Base-by-base conservation (phyloP, 1,140 invertebrate genomes). In the Euschistus heros region DNA sequence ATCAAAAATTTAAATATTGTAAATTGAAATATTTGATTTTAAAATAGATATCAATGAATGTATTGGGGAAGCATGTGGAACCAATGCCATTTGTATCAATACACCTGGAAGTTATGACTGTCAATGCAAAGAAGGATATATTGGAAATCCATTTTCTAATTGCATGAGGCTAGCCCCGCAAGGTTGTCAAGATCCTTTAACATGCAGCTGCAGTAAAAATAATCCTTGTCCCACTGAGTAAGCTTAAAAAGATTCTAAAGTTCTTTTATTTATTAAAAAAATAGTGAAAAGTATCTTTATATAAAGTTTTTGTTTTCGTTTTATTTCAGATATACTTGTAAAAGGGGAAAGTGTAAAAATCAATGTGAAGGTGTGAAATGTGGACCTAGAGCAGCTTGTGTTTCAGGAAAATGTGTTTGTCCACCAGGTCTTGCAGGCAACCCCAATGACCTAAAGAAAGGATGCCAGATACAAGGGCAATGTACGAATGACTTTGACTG, bases 41-140 rank as follows among this genome's bases (percentile, higher is more conserved):
- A 47, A 47, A 50, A 50, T 17, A 78, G 82, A 94, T 75, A 83
- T 93, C 59, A 86, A 93, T 73, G 91, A 94, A 76, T 95, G 92
- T 73, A 81, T 77, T 50, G 77, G 79, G 62, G 86, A 87, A 71
- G 87, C 88, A 3, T 94, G 92, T 74, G 92, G 90, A 20, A 79
- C 82, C 66, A 89, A 91, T 74, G 91, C 92, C 1, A 84, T 87
- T 22, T 95, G 92, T 71, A 87, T 94, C 50, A 94, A 95, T 71
- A 91, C 88, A 0, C 81, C 85, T 6, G 92, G 92, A 54, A 86
- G 87, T 69, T 94, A 86, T 71, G 90, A 92, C 72, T 96, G 92
- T 74, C 80, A 86, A 2, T 96, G 92, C 71, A 83, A 86, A 69
- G 86, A 86, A 64, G 84, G 84, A 50, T 89, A 84, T 73, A 83